These are phyloP conservation scores for Coelopa pilipes DNA, from an alignment of 2,888 invertebrate genomes.

Conservation along the genomic window DNA sequence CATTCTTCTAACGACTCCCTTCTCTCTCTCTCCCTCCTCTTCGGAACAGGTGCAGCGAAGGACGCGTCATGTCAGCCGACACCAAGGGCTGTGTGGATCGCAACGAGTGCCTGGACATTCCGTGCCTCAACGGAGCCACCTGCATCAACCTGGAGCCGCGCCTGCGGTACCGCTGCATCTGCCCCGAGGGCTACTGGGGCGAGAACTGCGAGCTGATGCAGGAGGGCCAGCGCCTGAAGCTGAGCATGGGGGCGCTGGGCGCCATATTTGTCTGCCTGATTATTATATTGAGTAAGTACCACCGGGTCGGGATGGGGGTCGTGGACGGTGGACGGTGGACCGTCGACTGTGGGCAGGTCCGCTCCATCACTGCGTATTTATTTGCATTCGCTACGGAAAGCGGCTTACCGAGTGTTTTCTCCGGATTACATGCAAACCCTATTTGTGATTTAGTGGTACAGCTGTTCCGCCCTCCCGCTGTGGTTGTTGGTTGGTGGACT, in stretches of 20 bases:
- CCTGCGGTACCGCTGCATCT: slow-evolving; percentile 87
- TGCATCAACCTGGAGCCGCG: slow-evolving; percentile 93
- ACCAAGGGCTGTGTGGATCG: slow-evolving; percentile 94
- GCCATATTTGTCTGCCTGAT: slow-evolving; percentile 97
- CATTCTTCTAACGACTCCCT: neutral
- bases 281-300: slow-evolving; percentile 90
- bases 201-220: slow-evolving; percentile 93
- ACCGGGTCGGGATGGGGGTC: too few species aligned
- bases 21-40: neutral
- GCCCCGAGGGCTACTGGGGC: slow-evolving; percentile 92
- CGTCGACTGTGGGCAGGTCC: neutral
- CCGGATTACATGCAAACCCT: slow-evolving; percentile 24
- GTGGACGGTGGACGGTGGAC: too few species aligned
- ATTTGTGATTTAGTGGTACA: slow-evolving; percentile 26
- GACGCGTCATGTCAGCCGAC: slow-evolving; percentile 89
- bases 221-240: slow-evolving; percentile 92
- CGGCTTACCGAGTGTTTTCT: slow-evolving; percentile 14
- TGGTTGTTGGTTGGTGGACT: neutral
- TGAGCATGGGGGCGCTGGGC: slow-evolving; percentile 96
- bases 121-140: slow-evolving; percentile 91
- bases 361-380: neutral
- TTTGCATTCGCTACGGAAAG: slow-evolving; percentile 7
- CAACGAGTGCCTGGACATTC: slow-evolving; percentile 94
- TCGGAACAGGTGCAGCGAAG: slow-evolving; percentile 85
- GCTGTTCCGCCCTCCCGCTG: neutral